Base-by-base conservation (phyloP, 2,797 vertebrate genomes). In the Cyprinodon diabolis region DNA sequence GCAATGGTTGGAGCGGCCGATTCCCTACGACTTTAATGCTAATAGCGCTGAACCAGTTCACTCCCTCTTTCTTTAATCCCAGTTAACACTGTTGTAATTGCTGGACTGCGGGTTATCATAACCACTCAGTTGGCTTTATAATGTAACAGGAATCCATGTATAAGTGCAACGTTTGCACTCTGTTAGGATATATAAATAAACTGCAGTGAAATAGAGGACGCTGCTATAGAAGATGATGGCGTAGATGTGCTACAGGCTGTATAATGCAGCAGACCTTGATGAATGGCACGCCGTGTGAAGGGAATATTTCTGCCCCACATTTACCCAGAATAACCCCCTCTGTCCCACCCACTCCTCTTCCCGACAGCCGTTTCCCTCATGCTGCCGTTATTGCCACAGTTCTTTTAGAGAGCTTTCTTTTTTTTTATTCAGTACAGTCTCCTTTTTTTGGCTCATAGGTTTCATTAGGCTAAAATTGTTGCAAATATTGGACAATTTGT, bases 391-490 rank as follows among this genome's bases (percentile, higher is more conserved):
- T 74, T 23, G 48, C 66, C 48, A 23, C 2, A 76, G 73, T 80
- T 78, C 57, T 67, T 69, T 15, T 67, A 63, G 71, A 60, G 48
- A 5, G 9, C 75, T 56, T 69, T 70, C 80, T 74, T 79, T 72
- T 9, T 7, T 56, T 56, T n/a, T 56, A 37, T 58, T 78, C 69
- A 52, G 52, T 67, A 67, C 66, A 73, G 63, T 71, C 70, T 60
- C 68, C 73, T 72, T 74, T 82, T 82, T 55, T 68, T 81, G 84
- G 75, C 82, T 51, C 6, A 40, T 2, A 6, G 65, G 71, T 82
- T 75, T 87, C 76, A 78, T 88, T 87, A 68, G 72, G 74, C 72
- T 72, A 47, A 77, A 79, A 76, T 71, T 49, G 74, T 66, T 79
- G 66, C 70, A 83, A 80, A 75, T 55, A 57, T 57, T 60, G 74